Evolutionary conservation across 2,888 invertebrate genomes (phyloP).

Genomic region (Mythimna lalbum): DNA sequence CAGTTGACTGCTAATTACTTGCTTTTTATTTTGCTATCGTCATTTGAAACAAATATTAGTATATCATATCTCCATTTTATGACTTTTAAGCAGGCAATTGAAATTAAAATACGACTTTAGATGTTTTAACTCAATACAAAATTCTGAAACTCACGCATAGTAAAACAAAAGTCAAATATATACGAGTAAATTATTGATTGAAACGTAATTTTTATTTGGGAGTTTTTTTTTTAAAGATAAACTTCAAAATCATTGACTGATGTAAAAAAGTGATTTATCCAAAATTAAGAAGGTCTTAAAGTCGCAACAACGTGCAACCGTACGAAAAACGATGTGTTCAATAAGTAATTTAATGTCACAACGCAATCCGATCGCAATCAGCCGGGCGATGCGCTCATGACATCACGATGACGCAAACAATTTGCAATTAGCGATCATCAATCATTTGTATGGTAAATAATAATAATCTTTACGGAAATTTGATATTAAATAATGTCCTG

Average conservation of each 20-base stretch:
- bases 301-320: slow-evolving; percentile 36
- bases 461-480: slow-evolving; percentile 50
- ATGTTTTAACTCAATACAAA: no score
- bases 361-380: slow-evolving; percentile 53
- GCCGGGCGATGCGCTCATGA: slow-evolving; percentile 42
- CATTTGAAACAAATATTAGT: no score
- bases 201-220: no score
- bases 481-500: slow-evolving; percentile 41
- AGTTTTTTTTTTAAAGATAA: no score
- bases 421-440: slow-evolving; percentile 65
- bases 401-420: slow-evolving; percentile 60
- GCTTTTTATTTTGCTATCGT: neutral
- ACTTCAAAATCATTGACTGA: neutral
- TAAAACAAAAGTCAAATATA: no score
- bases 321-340: slow-evolving; percentile 39
- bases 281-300: neutral
- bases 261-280: neutral
- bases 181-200: no score
- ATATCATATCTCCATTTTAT: no score
- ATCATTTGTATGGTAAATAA: slow-evolving; percentile 62
- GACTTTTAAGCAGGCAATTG: no score
- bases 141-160: no score
- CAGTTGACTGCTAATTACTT: neutral
- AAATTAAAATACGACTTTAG: no score
- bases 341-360: slow-evolving; percentile 52